phyloP scores from a whole-genome alignment of 2,888 invertebrate species.

The Hermaeophaga mercurialis region DNA sequence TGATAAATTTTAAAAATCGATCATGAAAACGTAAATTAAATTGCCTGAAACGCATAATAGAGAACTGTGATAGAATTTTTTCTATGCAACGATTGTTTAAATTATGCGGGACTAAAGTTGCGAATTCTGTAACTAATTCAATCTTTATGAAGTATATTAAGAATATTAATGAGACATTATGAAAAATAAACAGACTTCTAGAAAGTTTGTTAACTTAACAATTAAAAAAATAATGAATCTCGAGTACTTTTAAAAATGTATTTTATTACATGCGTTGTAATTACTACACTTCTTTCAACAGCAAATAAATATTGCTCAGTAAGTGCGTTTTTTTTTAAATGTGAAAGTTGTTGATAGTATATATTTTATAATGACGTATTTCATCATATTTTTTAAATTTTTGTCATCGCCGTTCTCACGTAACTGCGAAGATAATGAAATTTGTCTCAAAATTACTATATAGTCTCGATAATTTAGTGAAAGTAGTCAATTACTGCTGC shows the following conservation, averaged over 20 bases:
- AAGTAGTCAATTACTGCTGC: conserved; percentile 23
- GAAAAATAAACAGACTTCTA: no score
- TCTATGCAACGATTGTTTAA: no score
- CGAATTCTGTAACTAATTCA: no score
- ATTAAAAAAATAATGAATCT: not conserved
- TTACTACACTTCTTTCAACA: not conserved
- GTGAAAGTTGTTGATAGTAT: conserved; percentile 25
- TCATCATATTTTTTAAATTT: conserved; percentile 22
- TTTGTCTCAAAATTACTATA: conserved; percentile 26
- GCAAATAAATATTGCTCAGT: not conserved
- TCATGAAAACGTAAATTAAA: no score
- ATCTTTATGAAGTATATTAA: no score
- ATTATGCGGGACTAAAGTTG: no score
- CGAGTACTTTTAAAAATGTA: not conserved
- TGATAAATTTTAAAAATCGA: no score
- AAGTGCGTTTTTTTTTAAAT: conserved; percentile 18
- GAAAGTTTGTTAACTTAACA: no score
- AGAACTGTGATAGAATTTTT: no score
- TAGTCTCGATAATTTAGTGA: conserved; percentile 27
- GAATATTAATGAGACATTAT: no score
- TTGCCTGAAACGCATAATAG: no score
- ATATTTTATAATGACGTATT: conserved; percentile 23
- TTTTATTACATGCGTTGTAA: not conserved
- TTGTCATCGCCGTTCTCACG: conserved; percentile 26
- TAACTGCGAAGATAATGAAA: conserved; percentile 24